Percentiles rank a stretch among this genome's conserved stretches.
Evolutionary conservation across 2,888 invertebrate genomes (phyloP).

Genomic region (Acanthosepion esculentum): DNA sequence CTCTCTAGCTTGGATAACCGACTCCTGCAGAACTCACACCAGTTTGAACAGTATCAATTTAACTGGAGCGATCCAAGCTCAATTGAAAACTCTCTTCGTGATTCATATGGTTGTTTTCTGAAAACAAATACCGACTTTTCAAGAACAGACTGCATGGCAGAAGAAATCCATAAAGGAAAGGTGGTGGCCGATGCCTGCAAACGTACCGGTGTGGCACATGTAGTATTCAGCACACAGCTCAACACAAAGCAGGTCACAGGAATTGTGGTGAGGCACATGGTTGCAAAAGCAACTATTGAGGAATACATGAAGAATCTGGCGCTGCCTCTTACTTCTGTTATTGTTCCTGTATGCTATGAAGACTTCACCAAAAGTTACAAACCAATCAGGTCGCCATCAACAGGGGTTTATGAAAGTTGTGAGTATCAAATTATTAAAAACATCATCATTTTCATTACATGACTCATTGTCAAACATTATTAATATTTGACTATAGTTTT

Average conservation of each 20-base stretch:
- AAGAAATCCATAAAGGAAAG: conserved; percentile 64
- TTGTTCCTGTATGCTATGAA: conserved; percentile 69
- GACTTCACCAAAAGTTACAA: conserved; percentile 56
- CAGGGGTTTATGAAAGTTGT: neutral
- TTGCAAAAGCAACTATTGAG: conserved; percentile 69
- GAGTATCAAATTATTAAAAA: neutral
- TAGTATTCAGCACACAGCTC: conserved; percentile 69
- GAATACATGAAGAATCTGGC: conserved; percentile 62
- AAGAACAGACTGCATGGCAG: conserved; percentile 62
- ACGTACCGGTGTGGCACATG: conserved; percentile 60
- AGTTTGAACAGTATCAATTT: conserved; percentile 50
- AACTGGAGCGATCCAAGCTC: conserved; percentile 58
- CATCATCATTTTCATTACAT: too few species aligned
- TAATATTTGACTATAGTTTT: too few species aligned
- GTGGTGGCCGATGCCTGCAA: conserved; percentile 68
- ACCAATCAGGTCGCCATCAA: conserved; percentile 53
- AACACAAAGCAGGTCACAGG: conserved; percentile 65
- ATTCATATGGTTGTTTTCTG: conserved; percentile 65
- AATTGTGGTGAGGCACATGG: conserved; percentile 67
- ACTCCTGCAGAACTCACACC: neutral
- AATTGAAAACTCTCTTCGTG: conserved; percentile 57
- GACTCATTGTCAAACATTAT: too few species aligned
- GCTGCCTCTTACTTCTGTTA: conserved; percentile 66
- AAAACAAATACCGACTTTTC: conserved; percentile 66
- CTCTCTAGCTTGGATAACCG: neutral